phyloP scores from a whole-genome alignment of 2,888 invertebrate species.

The Torymus tubicola region DNA sequence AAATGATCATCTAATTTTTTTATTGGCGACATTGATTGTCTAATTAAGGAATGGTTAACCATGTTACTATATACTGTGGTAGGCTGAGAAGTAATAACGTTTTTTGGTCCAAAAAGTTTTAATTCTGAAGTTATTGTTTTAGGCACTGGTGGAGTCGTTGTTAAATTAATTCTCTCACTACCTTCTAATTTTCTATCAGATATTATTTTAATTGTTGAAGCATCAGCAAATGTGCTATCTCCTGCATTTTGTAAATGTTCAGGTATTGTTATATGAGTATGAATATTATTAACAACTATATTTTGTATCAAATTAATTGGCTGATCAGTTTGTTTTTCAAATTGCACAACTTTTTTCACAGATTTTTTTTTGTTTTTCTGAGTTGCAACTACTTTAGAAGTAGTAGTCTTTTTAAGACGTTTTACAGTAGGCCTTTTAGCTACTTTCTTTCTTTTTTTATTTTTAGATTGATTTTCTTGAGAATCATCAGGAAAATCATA shows the following conservation, averaged over 20 bases:
- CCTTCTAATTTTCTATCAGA: constrained; percentile 46
- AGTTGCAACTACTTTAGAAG: not conserved
- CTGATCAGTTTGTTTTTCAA: constrained; percentile 10
- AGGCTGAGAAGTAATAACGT: constrained; percentile 42
- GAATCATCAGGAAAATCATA: constrained; percentile 58
- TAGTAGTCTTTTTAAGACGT: constrained; percentile 34
- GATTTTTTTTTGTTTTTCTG: constrained; percentile 20
- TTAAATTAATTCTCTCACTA: constrained; percentile 47
- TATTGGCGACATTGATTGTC: constrained; percentile 68
- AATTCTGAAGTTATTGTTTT: constrained; percentile 51
- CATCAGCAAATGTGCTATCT: constrained; percentile 42
- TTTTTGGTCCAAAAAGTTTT: constrained; percentile 52
- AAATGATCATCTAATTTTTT: constrained; percentile 59
- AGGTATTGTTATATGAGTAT: not conserved
- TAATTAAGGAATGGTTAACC: constrained; percentile 58
- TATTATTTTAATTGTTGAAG: constrained; percentile 52
- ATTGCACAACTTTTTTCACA: constrained; percentile 38
- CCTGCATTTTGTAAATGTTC: constrained; percentile 36
- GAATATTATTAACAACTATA: not conserved
- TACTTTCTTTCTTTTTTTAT: constrained; percentile 46
- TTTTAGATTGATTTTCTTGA: constrained; percentile 43
- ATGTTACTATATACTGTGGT: constrained; percentile 42
- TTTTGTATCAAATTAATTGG: not conserved
- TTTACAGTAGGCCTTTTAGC: constrained; percentile 39
- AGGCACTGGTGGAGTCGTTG: constrained; percentile 30